Evolutionary conservation across 2,113 vertebrate species (phyloP), one percentile per base, ranked within the genome.

Genomic region (Lota lota): DNA sequence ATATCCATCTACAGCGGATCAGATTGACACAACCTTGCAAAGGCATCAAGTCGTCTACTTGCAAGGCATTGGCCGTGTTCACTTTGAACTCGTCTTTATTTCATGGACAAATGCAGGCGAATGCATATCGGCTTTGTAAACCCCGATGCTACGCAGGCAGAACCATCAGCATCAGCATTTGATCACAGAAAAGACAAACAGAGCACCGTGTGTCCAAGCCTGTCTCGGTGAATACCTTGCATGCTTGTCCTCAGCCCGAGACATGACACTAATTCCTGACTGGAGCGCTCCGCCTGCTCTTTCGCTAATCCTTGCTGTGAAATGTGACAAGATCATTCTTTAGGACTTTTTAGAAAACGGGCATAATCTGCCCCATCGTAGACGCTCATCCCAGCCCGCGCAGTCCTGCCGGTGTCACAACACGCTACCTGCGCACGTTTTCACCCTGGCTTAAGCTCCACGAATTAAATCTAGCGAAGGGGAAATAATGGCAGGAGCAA

Each of bases 311-410:
- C 89, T 56, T 73, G 72, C 78, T 83, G 85, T 80, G 89, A 92
- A 88, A 89, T 89, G 89, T 87, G 85, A 86, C 87, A 88, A 88
- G 79, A 90, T 89, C 88, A 90, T 91, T 92, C 89, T 90, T 86
- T 87, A 83, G 81, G 85, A 85, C 86, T 77, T 72, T 85, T 88
- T 89, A 83, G 88, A 87, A 83, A 88, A 87, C 76, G 75, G 68
- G 85, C 88, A 86, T 89, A 81, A 90, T 90, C 83, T 90, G 88
- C 88, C 40, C 87, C 81, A 85, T 90, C 89, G 86, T 77, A 84
- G 89, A 86, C 88, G 79, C 72, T 92, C 83, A 91, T 91, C 85
- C 89, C 70, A 70, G 83, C 85, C 86, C 64, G 73, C 84, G 74
- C 87, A 77, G 80, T 70, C 74, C 81, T 67, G 70, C 81, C 73